Base-by-base conservation (phyloP, 2,113 vertebrate genomes). In the Strigops habroptila region DNA sequence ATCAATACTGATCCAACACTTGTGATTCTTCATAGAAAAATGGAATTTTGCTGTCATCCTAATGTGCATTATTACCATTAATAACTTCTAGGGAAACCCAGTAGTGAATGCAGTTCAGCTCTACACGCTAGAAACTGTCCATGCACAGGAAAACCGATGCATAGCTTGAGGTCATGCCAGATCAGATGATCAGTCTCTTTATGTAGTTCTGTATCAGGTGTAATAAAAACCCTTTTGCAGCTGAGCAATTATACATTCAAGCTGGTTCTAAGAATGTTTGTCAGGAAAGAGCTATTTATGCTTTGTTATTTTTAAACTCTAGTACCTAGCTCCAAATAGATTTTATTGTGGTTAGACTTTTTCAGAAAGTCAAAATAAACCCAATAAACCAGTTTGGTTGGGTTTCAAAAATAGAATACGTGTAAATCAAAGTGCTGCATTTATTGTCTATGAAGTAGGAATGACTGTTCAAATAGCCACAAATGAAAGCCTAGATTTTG, bases 341-440 rank as follows among this genome's bases (percentile, higher is more conserved):
- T 96, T 96, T 94, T 93, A 79, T 94, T 96, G 95, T 96, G 95
- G 95, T 96, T 94, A 93, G 88, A 48, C 85, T 92, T 88, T 86
- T 91, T 88, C 92, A 95, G 92, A 96, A 96, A 96, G 95, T 93
- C 86, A 94, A 94, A 97, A 96, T 97, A 96, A 95, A 95, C 95
- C 88, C 0, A 97, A 94, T 96, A 95, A 95, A 94, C 95, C 86
- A 94, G 95, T 95, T 51, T 86, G 95, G 93, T 95, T 73, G 84
- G 93, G 86, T 94, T 93, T 96, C 88, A 94, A 88, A 96, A 96
- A 96, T 81, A 96, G 94, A 86, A 83, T 49, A 64, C 39, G 63
- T 86, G 64, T 86, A 91, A 95, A 94, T 88, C 93, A 83, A 90
- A 92, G 76, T 69, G 82, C 73, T 91, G 35, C 71, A 88, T 90